Base-by-base conservation (phyloP, 2,888 invertebrate species). In the Sarcophaga rosellei region DNA sequence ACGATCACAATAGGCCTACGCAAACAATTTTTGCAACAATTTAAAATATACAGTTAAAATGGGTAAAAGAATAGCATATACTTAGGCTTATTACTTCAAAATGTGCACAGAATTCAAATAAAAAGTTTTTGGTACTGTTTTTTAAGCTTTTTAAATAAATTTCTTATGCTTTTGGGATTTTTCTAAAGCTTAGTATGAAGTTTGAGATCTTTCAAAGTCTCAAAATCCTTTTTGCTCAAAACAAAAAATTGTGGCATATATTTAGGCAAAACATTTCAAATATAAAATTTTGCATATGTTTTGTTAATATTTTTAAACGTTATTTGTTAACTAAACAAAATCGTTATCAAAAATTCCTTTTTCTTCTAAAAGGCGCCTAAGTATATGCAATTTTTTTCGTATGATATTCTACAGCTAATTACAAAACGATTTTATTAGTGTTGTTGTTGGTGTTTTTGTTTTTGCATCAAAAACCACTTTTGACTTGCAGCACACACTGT, bases 401-500 rank as follows among this genome's bases (percentile, higher is more conserved):
- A 4, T 65, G 59, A 20, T 72, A 73, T 75, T 79, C 62, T 65
- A 62, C 78, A 74, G 81, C 75, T 85, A 79, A 82, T 85, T 85
- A 82, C 66, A 76, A 82, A 82, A 75, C 70, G 70, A 68, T 75
- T 65, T 76, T 76, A 25, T 35, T 70, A 5, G 15, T 47, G 47
- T 15, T 47, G 4, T 15, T 15, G 47, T 47, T 25, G 11, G 23
- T 35, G 4, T 20, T 23, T 69, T 73, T 69, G n/a, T 78, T 78
- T 78, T 81, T 45, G 79, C 74, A 72, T 70, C 75, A 84, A 72
- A 53, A 84, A 75, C 63, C 84, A 75, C 79, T 84, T 84, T 80
- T 75, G 69, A 80, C 79, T 84, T 75, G 65, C 62, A 66, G 65
- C 35, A 62, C 44, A 78, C 3, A 57, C 23, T 44, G 53, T 15